These are phyloP conservation scores for Meloidogyne floridensis DNA, from an alignment of 1,140 invertebrate species.

Conservation along the genomic window DNA sequence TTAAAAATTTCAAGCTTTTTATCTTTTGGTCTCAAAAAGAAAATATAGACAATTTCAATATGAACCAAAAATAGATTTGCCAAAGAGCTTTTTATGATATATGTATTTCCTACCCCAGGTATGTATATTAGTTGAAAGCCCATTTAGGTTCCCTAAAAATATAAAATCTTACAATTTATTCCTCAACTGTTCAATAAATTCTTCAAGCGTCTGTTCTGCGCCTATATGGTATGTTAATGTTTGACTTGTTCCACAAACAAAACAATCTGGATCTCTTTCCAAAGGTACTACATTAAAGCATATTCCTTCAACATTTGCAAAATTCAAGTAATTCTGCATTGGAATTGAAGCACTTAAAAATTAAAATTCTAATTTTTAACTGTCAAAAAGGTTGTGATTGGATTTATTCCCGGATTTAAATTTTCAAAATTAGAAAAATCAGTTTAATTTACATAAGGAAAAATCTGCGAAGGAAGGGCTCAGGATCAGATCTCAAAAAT, in stretches of 20 bases:
- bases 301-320: constrained; percentile 92
- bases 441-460: too few species aligned
- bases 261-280: constrained; percentile 73
- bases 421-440: too few species aligned
- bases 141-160: not conserved
- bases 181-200: constrained; percentile 44
- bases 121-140: too few species aligned
- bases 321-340: constrained; percentile 94
- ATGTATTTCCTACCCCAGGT: too few species aligned
- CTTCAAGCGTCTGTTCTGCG: constrained; percentile 28
- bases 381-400: not conserved
- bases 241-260: constrained; percentile 47
- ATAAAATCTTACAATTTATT: constrained; percentile 45
- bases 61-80: too few species aligned
- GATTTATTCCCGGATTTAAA: too few species aligned
- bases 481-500: too few species aligned
- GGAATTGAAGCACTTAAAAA: constrained; percentile 78
- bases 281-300: constrained; percentile 93
- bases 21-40: too few species aligned
- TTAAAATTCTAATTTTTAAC: constrained; percentile 16
- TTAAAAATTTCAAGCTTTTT: too few species aligned
- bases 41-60: too few species aligned
- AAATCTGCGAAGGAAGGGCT: too few species aligned
- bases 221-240: constrained; percentile 32
- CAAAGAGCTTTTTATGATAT: too few species aligned